Evolutionary conservation across 2,888 invertebrate species (phyloP).

Genomic region (Linnaemya tessellans): DNA sequence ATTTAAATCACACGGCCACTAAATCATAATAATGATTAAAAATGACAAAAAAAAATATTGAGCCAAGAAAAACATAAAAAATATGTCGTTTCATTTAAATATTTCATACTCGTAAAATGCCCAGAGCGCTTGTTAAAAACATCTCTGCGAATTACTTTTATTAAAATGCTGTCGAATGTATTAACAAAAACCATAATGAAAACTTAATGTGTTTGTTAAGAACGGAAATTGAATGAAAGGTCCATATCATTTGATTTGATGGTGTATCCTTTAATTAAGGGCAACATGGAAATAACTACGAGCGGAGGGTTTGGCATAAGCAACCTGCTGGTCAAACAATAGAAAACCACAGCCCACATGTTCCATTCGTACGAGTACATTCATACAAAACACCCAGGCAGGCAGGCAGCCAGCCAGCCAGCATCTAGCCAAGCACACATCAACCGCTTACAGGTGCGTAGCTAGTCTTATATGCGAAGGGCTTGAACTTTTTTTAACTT

Average conservation of each 20-base stretch:
- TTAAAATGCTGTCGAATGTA: background rate
- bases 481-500: too few species aligned
- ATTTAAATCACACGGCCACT: slow-evolving; percentile 14
- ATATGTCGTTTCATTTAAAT: background rate
- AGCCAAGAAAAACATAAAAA: background rate
- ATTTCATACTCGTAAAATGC: background rate
- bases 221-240: background rate
- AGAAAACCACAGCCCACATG: slow-evolving; percentile 14
- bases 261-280: slow-evolving; percentile 35
- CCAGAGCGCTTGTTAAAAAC: background rate
- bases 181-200: slow-evolving; percentile 21
- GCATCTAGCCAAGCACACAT: background rate
- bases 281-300: slow-evolving; percentile 44
- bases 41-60: background rate
- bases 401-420: too few species aligned
- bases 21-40: background rate
- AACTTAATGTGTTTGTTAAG: background rate
- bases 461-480: background rate
- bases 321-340: slow-evolving; percentile 23
- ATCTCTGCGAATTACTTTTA: background rate
- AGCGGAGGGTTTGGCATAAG: slow-evolving; percentile 9
- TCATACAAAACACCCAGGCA: background rate
- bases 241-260: slow-evolving; percentile 47
- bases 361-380: background rate
- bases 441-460: background rate